Conservation (phyloP, 2,888 invertebrate genomes). For the Agrilus cyanescens region DNA sequence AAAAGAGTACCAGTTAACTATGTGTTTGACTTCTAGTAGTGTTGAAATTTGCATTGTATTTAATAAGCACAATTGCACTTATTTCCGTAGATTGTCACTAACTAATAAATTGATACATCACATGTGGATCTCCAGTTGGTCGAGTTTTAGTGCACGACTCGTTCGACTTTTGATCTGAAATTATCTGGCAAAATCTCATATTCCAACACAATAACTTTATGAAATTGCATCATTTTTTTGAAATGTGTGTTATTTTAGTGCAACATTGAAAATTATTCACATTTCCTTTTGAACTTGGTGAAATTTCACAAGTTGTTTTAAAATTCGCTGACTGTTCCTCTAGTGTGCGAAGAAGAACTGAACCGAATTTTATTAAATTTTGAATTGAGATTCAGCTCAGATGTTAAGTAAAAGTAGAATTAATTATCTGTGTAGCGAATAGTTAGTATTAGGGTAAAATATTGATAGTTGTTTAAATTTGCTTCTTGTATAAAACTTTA, state of each 20-base stretch:
- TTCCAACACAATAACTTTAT: conserved; percentile 1
- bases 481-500: conserved; percentile 33
- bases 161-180: conserved; percentile 16
- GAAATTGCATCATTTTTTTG: conserved; percentile 5
- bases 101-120: conserved; percentile 15
- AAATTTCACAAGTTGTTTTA: conserved; percentile 3
- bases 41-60: conserved; percentile 8
- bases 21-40: too few species aligned
- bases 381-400: conserved; percentile 4
- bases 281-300: conserved; percentile 6
- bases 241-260: neutral
- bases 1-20: conserved; percentile 15
- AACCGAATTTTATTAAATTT: conserved; percentile 24
- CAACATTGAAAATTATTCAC: conserved; percentile 2
- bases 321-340: conserved; percentile 28
- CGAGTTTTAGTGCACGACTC: conserved; percentile 24
- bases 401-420: conserved; percentile 1
- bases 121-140: conserved; percentile 22
- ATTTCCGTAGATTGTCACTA: conserved; percentile 13
- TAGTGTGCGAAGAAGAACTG: conserved; percentile 26
- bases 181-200: neutral
- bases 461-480: conserved; percentile 31
- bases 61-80: conserved; percentile 16
- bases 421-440: conserved; percentile 15
- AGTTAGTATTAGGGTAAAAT: conserved; percentile 19